Evolutionary conservation across 2,888 invertebrate species (phyloP).

Genomic region (Acleris sparsana): DNA sequence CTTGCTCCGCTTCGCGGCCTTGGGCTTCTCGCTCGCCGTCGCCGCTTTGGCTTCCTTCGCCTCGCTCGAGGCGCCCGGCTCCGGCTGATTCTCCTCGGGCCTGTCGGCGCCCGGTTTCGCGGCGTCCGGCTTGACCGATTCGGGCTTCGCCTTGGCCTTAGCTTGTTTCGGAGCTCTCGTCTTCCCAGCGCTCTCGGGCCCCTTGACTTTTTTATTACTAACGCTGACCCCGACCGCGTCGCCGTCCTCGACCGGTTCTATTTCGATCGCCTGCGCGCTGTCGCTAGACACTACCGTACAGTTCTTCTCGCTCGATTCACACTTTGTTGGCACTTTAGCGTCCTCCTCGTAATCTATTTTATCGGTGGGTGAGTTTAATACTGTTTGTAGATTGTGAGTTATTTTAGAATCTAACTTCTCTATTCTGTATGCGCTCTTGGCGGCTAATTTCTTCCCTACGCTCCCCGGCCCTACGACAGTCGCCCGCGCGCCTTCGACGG

Average conservation of each 20-base stretch:
- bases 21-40: constrained; percentile 38
- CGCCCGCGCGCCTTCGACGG: constrained; percentile 63
- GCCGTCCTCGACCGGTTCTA: constrained; percentile 41
- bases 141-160: constrained; percentile 21
- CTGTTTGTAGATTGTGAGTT: constrained; percentile 68
- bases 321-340: constrained; percentile 46
- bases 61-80: constrained; percentile 29
- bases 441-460: constrained; percentile 68
- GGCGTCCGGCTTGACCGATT: constrained; percentile 16
- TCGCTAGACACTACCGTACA: constrained; percentile 41
- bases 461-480: constrained; percentile 71
- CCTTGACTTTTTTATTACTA: constrained; percentile 28
- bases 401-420: constrained; percentile 73
- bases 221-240: constrained; percentile 25
- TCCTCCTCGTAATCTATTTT: constrained; percentile 58
- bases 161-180: constrained; percentile 26
- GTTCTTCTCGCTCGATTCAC: constrained; percentile 47
- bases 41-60: constrained; percentile 39
- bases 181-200: constrained; percentile 28
- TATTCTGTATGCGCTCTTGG: constrained; percentile 69
- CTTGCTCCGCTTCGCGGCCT: constrained; percentile 59
- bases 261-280: constrained; percentile 34
- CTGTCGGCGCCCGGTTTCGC: constrained; percentile 36
- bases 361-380: constrained; percentile 68
- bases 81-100: neutral